Evolutionary conservation across 1,140 invertebrate genomes (phyloP).

Genomic region (Magallana ariakensis): DNA sequence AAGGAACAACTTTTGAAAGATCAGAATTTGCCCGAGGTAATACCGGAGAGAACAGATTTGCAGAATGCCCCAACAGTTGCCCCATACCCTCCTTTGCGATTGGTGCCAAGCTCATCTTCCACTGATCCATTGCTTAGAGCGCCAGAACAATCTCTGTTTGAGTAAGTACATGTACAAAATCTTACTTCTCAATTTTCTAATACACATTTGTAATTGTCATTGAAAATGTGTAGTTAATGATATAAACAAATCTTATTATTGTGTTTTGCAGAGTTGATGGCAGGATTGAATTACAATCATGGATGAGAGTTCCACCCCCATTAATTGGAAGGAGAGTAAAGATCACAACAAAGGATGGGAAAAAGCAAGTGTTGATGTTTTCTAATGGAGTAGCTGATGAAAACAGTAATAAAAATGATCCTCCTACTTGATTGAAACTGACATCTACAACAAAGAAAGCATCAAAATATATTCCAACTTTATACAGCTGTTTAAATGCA

Average conservation of each 20-base stretch:
- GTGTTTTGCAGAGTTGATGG: background rate
- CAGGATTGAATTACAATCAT: background rate
- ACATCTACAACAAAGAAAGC: background rate
- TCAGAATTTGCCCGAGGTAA: background rate
- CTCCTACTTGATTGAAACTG: background rate
- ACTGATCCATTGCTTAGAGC: background rate
- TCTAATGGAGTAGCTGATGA: background rate
- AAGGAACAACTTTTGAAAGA: slow-evolving; percentile 1
- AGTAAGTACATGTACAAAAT: background rate
- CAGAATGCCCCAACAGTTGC: background rate
- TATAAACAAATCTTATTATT: background rate
- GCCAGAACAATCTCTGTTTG: background rate
- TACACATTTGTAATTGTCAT: background rate
- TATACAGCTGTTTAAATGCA: background rate
- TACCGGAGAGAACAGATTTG: background rate
- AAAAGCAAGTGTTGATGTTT: background rate
- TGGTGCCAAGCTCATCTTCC: background rate
- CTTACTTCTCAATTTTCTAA: background rate
- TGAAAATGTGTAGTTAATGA: background rate
- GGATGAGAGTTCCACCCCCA: slow-evolving; percentile 22
- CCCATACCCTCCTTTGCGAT: slow-evolving; percentile 8
- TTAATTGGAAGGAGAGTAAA: background rate
- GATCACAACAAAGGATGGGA: background rate
- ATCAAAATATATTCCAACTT: background rate
- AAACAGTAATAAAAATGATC: background rate